Percentiles rank a stretch among this genome's conserved stretches.
Evolutionary conservation across 2,888 invertebrate genomes (phyloP).

Genomic region (Meganola albula): DNA sequence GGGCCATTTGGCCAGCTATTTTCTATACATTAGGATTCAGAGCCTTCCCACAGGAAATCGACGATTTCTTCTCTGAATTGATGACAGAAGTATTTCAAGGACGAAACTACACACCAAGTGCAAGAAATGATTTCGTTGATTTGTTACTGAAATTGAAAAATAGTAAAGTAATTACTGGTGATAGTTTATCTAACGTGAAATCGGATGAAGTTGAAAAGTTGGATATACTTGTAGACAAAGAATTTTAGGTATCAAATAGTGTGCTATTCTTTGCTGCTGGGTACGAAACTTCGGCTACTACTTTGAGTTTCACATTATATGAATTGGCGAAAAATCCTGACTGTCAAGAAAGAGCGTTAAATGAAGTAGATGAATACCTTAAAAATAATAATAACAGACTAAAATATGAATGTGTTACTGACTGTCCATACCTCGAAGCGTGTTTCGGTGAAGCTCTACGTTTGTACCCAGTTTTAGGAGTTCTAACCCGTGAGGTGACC

Average conservation of each 20-base stretch:
- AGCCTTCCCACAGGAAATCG: slow-evolving; percentile 30
- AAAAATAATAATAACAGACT: slow-evolving; percentile 31
- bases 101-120: slow-evolving; percentile 34
- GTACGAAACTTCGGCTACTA: slow-evolving; percentile 46
- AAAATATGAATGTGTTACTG: slow-evolving; percentile 36
- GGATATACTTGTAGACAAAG: slow-evolving; percentile 45
- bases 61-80: slow-evolving; percentile 36
- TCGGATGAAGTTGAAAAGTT: slow-evolving; percentile 28
- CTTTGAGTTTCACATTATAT: slow-evolving; percentile 34
- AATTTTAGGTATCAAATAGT: slow-evolving; percentile 71
- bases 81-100: slow-evolving; percentile 35
- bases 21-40: slow-evolving; percentile 44
- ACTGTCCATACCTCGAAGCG: slow-evolving; percentile 40
- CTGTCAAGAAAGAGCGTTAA: slow-evolving; percentile 30
- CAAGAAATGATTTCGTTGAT: slow-evolving; percentile 49
- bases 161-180: slow-evolving; percentile 37
- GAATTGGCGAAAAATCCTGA: slow-evolving; percentile 43
- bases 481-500: slow-evolving; percentile 45
- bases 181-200: slow-evolving; percentile 38
- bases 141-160: slow-evolving; percentile 40
- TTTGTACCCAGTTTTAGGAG: slow-evolving; percentile 48
- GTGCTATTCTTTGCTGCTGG: slow-evolving; percentile 65
- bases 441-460: slow-evolving; percentile 46
- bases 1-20: slow-evolving; percentile 45
- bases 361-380: slow-evolving; percentile 42